phyloP scores from a whole-genome alignment of 2,797 vertebrate species.

The Siniperca obscura region DNA sequence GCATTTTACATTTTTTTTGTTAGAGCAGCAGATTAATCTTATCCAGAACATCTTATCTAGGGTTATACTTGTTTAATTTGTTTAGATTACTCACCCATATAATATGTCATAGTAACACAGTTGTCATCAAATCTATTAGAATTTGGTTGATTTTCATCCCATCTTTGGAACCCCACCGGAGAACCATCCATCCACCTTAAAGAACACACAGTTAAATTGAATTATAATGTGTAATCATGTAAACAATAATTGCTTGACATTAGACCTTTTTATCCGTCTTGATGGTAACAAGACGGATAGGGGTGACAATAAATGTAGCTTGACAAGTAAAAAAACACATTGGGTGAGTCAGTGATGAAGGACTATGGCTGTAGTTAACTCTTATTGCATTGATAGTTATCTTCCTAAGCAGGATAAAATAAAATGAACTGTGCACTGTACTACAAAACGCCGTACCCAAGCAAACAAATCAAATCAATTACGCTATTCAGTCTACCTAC shows the following conservation, averaged over 20 bases:
- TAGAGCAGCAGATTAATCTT: constrained; percentile 2
- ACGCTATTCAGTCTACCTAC: background rate
- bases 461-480: background rate
- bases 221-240: background rate
- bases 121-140: constrained; percentile 61
- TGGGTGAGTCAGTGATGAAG: background rate
- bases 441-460: background rate
- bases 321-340: background rate
- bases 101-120: constrained; percentile 72
- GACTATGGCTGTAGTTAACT: background rate
- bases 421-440: background rate
- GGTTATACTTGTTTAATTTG: background rate
- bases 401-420: background rate
- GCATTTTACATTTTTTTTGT: background rate
- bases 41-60: background rate
- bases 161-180: constrained; percentile 57
- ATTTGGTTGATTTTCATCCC: constrained; percentile 78
- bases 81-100: constrained; percentile 70
- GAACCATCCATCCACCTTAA: constrained; percentile 80
- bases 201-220: constrained; percentile 14
- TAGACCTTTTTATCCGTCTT: background rate
- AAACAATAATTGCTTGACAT: background rate
- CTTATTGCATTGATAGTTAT: background rate
- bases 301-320: background rate
- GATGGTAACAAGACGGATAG: background rate